These are phyloP conservation scores for Sitodiplosis mosellana DNA, from an alignment of 1,140 invertebrate species.

Conservation along the genomic window DNA sequence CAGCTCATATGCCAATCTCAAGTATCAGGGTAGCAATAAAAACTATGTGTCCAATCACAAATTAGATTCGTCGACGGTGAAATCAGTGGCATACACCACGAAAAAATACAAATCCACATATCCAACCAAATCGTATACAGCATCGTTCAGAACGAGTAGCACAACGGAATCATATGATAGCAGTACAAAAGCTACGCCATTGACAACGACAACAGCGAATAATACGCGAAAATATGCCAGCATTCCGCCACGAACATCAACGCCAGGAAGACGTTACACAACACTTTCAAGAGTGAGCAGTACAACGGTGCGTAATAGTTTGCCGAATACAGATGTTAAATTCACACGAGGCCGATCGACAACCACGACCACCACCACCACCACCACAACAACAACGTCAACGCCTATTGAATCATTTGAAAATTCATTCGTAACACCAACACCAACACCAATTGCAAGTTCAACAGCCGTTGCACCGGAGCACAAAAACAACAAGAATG, in stretches of 20 bases:
- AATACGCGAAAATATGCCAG: conserved; percentile 8
- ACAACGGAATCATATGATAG: neutral
- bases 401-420: too few species aligned
- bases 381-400: conserved; percentile 1
- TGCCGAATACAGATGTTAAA: too few species aligned
- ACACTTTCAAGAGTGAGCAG: neutral
- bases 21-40: conserved; percentile 45
- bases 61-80: conserved; percentile 28
- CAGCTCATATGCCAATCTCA: conserved; percentile 50
- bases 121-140: conserved; percentile 19
- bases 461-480: neutral
- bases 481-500: neutral
- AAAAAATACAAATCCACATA: conserved; percentile 6
- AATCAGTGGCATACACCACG: too few species aligned
- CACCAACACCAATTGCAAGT: neutral
- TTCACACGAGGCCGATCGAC: neutral
- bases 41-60: conserved; percentile 41
- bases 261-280: conserved; percentile 6
- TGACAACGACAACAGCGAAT: neutral
- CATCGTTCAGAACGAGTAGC: conserved; percentile 4
- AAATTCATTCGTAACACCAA: neutral
- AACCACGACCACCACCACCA: conserved; percentile 5
- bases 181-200: neutral
- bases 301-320: too few species aligned
- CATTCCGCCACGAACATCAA: conserved; percentile 1